Evolutionary conservation across 2,797 vertebrate genomes (phyloP), one percentile per base, ranked within the genome.

Genomic region (Manis pentadactyla): DNA sequence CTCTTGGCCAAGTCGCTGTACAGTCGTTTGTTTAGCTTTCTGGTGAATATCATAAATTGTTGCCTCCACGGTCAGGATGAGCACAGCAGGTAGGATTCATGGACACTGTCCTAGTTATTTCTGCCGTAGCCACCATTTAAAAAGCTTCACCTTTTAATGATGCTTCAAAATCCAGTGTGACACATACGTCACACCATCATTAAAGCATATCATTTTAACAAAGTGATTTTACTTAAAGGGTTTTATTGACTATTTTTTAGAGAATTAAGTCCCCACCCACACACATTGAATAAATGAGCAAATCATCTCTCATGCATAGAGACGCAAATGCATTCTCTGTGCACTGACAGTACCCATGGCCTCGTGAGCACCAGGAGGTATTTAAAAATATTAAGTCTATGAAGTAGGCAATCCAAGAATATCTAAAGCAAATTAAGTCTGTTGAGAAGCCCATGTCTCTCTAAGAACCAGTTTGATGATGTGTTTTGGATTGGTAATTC

Each of bases 1-100:
- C 99, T 99, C 88, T 98, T 99, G 79, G 99, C 99, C 87, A 99
- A 99, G 98, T 98, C 99, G 79, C 98, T 99, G 0, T 99, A 99
- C 0, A 98, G 99, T 74, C 99, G 99, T 83, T 98, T 99, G 93
- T 99, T 99, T 98, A 99, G 99, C 98, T 99, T 99, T 98, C 97
- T 99, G 98, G 99, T 99, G 97, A 99, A 99, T 97, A 98, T 98
- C 46, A 98, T 99, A 96, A 99, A 99, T 83, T 98, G 98, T 87
- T 99, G 98, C 98, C 99, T 99, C 81, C 99, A 99, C 94, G 98
- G 99, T 96, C 99, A 98, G 68, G 99, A 99, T 4, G 99, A 99
- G 23, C 98, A 89, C 97, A 93, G 95, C 64, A 99, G 99, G 99
- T 99, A 99, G 92, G 98, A 84, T 15, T 2, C 4, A 2, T 12